Evolutionary conservation across 2,888 invertebrate species (phyloP), one percentile per base, ranked within the genome.

Genomic region (Drosophila mimetica): DNA sequence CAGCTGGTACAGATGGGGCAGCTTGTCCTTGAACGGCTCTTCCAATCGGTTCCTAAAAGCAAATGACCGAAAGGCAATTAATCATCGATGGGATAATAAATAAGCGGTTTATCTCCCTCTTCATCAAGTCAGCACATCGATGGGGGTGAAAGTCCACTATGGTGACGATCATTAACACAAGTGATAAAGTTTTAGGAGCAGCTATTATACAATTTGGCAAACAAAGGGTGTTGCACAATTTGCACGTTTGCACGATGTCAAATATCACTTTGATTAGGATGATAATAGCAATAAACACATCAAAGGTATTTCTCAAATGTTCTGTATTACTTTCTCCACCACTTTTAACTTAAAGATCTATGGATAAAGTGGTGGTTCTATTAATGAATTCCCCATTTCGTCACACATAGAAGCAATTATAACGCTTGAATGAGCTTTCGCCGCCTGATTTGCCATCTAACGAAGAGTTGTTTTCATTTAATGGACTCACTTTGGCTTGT

Each of bases 11-110:
- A 98, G 92, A 93, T 98, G 98, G 0, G 97, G 97, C 74, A 96
- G 94, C 90, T 98, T 98, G 92, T 99, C 99, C 84, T 96, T 96
- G 93, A 97, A 97, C 36, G 94, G 94, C 75, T 97, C 97, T 85
- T 97, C 97, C 20, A 98, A 91, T 16, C 96, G 94, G 70, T 95
- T 95, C 71, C 94, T 94, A 34, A 64, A 54, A 50, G 64, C 44
- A 47, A 66, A 67, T 50, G 66, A 65, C 67, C 59, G 32, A 22
- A 48, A 36, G 50, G 34, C 14, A 48, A 34, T 50, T 44, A 51
- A 59, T 22, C 39, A 67, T 34, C 39, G 36, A 14, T 41, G 44
- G 54, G 52, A 61, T 53, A 74, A 77, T 71, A 73, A 66, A 74
- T 71, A 63, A 16, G 61, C 2, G 44, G 48, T 64, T 76, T 79